Base-by-base conservation (phyloP, 64 coral and sea anemone species). In the Astreopora myriophthalma region DNA sequence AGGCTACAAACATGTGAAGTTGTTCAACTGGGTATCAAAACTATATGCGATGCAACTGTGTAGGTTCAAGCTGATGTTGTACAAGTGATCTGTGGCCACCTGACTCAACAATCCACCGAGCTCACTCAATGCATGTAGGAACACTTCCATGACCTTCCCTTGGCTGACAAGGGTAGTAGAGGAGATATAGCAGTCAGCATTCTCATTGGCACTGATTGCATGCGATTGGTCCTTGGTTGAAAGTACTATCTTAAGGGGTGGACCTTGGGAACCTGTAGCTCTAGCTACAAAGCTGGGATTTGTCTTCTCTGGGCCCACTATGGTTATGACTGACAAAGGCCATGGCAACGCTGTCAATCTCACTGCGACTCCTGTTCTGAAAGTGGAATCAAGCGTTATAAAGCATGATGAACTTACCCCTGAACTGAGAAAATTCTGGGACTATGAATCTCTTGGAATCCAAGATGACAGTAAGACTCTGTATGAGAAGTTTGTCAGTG, bases 361-460 rank as follows among this genome's bases (percentile, higher is more conserved):
- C n/a, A n/a, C n/a, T n/a, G n/a, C n/a, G n/a, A n/a, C n/a, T n/a
- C n/a, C n/a, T n/a, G n/a, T n/a, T n/a, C n/a, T n/a, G n/a, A n/a
- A n/a, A n/a, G n/a, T n/a, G n/a, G n/a, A n/a, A n/a, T n/a, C n/a
- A n/a, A n/a, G n/a, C n/a, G n/a, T n/a, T n/a, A n/a, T n/a, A n/a
- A n/a, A n/a, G n/a, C 34, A 24, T 32, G 49, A 61, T 24, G 75
- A 80, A 71, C 17, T 64, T 48, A 14, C 4, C 11, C 42, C 36
- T 37, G 46, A 75, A 76, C 52, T 76, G 30, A n/a, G 36, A 37
- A 76, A 48, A 62, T 78, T 91, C 34, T 90, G 75, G 88, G 75
- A 90, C 38, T 49, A 80, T 68, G 74, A 90, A 48, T 63, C 88
- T 16, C 37, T 91, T 27, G 76, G 57, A 6, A 91, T 91, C 42